Conservation (phyloP, 1,140 invertebrate species). For the Leptopilina clavipes region DNA sequence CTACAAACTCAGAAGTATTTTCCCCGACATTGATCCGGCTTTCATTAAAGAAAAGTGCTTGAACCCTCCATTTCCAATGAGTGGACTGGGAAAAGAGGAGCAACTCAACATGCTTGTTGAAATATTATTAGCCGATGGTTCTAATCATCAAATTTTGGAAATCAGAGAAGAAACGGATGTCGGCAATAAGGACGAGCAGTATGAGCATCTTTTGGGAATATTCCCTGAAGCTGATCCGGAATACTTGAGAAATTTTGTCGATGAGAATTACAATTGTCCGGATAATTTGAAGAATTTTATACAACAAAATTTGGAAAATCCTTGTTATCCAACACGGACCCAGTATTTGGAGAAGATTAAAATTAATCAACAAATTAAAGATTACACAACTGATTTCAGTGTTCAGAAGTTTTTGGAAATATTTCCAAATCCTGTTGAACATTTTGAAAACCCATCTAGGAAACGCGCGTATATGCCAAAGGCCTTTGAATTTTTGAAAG, state of each 20-base stretch:
- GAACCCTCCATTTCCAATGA: conserved; percentile 37
- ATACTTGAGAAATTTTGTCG: conserved; percentile 70
- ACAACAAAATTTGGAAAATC: conserved; percentile 65
- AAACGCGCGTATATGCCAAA: conserved; percentile 55
- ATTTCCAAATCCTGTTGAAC: conserved; percentile 74
- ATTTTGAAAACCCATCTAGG: conserved; percentile 71
- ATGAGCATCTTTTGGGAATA: conserved; percentile 65
- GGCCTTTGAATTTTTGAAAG: conserved; percentile 66
- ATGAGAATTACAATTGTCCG: conserved; percentile 51
- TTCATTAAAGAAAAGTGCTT: conserved; percentile 64
- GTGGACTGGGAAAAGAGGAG: conserved; percentile 30
- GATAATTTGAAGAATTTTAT: conserved; percentile 67
- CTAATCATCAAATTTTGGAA: conserved; percentile 19
- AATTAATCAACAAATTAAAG: conserved; percentile 66
- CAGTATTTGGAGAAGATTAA: conserved; percentile 70
- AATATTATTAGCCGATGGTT: conserved; percentile 51
- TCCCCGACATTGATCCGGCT: conserved; percentile 66
- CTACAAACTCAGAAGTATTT: conserved; percentile 57
- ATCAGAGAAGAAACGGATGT: conserved; percentile 31
- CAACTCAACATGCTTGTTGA: conserved; percentile 53
- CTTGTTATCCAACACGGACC: conserved; percentile 75
- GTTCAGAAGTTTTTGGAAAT: conserved; percentile 75
- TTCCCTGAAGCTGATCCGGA: conserved; percentile 76
- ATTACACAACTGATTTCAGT: conserved; percentile 70
- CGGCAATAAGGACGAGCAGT: conserved; percentile 61